Conservation (phyloP, 1,140 invertebrate species). For the Pararge aegeria region DNA sequence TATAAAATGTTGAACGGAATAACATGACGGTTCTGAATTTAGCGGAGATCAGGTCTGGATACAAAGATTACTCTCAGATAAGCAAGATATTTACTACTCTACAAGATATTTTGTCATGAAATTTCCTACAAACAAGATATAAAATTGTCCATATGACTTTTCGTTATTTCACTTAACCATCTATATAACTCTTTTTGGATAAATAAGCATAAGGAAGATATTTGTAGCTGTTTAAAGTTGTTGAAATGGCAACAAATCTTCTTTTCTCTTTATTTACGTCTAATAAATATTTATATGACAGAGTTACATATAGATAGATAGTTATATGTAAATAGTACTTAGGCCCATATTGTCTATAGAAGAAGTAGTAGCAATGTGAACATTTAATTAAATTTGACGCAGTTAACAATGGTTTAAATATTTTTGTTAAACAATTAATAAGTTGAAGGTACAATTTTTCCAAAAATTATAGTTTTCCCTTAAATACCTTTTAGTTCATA, state of each 20-base stretch:
- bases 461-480: slow-evolving; percentile 35
- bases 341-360: slow-evolving; percentile 36
- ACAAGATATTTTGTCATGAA: too few relatives aligned
- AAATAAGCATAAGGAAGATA: too few relatives aligned
- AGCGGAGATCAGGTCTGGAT: too few relatives aligned
- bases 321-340: slow-evolving; percentile 28
- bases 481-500: slow-evolving; percentile 39
- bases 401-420: slow-evolving; percentile 9
- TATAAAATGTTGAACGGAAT: neutral
- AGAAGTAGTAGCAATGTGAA: slow-evolving; percentile 5
- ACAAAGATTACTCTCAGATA: too few relatives aligned
- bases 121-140: too few relatives aligned
- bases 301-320: slow-evolving; percentile 9
- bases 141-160: too few relatives aligned
- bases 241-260: too few relatives aligned
- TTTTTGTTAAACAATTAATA: slow-evolving; percentile 31
- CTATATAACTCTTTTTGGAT: too few relatives aligned
- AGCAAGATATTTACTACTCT: too few relatives aligned
- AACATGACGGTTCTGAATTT: neutral
- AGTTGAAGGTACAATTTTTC: slow-evolving; percentile 40
- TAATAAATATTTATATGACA: neutral
- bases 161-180: too few relatives aligned
- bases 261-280: too few relatives aligned
- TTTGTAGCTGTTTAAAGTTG: too few relatives aligned
- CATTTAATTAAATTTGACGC: neutral